Conservation (phyloP, 1,140 invertebrate genomes). For the Mycetomoellerius zeteki region DNA sequence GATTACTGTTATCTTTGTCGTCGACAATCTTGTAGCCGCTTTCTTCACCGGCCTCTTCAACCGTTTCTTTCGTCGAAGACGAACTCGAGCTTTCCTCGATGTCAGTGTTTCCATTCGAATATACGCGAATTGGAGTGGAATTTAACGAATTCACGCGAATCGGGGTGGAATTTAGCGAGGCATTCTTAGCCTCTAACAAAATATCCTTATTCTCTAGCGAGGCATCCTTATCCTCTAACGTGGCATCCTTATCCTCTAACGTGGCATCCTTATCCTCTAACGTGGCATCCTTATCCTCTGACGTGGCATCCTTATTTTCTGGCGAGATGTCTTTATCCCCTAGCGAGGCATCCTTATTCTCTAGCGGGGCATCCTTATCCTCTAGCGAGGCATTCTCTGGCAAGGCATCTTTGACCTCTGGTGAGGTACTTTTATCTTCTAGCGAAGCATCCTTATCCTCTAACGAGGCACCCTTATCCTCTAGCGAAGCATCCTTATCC, state of each 20-base stretch:
- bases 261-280: neutral
- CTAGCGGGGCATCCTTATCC: neutral
- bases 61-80: neutral
- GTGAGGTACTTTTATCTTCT: neutral
- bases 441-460: neutral
- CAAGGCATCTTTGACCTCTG: too few relatives aligned
- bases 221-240: neutral
- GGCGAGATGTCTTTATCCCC: neutral
- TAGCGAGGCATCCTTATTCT: neutral
- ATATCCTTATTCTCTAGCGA: neutral
- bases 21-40: neutral
- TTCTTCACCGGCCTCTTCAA: neutral
- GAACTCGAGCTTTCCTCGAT: constrained; percentile 44
- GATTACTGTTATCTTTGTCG: neutral
- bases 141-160: constrained; percentile 5
- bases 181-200: neutral
- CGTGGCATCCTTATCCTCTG: neutral
- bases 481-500: neutral
- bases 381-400: neutral
- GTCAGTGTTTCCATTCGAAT: neutral
- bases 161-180: neutral
- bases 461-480: neutral
- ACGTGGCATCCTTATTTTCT: neutral
- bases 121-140: neutral
- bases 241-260: neutral